Conservation (phyloP, 1,140 invertebrate species). For the Campodea augens region DNA sequence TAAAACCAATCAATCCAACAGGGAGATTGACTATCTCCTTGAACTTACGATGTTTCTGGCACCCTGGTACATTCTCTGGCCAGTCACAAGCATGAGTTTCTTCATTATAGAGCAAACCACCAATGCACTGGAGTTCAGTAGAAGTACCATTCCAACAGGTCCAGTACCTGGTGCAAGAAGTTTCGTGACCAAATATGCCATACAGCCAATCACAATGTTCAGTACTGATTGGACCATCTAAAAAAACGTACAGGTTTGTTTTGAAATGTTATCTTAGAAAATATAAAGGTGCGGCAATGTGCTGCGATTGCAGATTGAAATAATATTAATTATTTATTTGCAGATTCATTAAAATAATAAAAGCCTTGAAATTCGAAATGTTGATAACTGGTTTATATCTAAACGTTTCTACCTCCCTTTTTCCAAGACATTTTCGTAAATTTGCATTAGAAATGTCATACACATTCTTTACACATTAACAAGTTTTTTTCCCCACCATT, state of each 20-base stretch:
- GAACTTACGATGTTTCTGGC: conserved; percentile 86
- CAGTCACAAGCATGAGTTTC: conserved; percentile 76
- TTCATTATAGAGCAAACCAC: conserved; percentile 77
- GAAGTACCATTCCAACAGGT: conserved; percentile 87
- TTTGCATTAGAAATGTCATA: too few species aligned
- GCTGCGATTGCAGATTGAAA: too few species aligned
- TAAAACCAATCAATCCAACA: too few species aligned
- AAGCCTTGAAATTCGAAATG: conserved; percentile 14
- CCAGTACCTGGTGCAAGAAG: conserved; percentile 81
- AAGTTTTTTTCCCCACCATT: too few species aligned
- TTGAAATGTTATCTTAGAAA: too few species aligned
- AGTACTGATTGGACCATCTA: conserved; percentile 58
- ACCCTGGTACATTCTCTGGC: conserved; percentile 80
- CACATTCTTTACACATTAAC: too few species aligned
- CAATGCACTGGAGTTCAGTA: conserved; percentile 81
- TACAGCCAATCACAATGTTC: conserved; percentile 86
- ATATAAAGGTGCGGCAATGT: too few species aligned
- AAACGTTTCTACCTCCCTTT: too few species aligned
- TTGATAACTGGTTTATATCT: too few species aligned
- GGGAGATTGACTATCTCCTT: too few species aligned
- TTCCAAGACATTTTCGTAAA: too few species aligned
- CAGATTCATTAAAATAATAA: conserved; percentile 15
- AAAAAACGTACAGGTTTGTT: too few species aligned
- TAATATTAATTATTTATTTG: conserved; percentile 11
- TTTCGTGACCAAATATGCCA: conserved; percentile 82